Evolutionary conservation across 2,113 vertebrate genomes (phyloP), one percentile per base, ranked within the genome.

Genomic region (Rhinoderma darwinii): DNA sequence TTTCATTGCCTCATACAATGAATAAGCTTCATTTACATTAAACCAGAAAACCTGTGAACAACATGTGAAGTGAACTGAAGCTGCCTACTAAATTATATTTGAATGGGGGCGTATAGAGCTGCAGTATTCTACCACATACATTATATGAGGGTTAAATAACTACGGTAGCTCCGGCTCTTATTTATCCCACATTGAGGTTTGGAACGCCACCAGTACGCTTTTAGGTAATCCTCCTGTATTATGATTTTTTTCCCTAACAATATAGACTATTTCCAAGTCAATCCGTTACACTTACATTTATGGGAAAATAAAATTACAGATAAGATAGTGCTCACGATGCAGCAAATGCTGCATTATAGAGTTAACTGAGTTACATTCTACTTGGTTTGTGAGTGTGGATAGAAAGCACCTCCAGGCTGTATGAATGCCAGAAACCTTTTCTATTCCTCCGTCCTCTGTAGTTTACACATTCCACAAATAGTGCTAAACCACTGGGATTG

Each of bases 391-490:
- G 50, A 50, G 54, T 18, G 30, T 25, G 54, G 43, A 22, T 37
- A 77, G 51, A 66, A 25, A 47, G 39, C 18, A 41, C 39, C 56
- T 63, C n/a, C 44, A 22, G 74, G 27, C 17, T 50, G 39, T 63
- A 47, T 56, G 47, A 37, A 54, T 51, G 35, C 72, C n/a, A 84
- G 83, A 61, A 76, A 30, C 35, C 39, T 12, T 43, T 51, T 32
- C 39, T 56, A 66, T 20, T 32, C 73, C 37, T 77, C 22, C 2
- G 10, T 63, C 41, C 73, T 77, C 74, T 32, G 66, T 61, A 77
- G 84, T 78, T 85, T 85, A 85, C 84, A 85, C 73, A 77, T 85
- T 85, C 83, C 83, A 35, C 43, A 59, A 85, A 85, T 76, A 77
- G 73, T 66, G 73, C 39, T 63, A 66, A 63, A 66, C 84, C 73